Base-by-base conservation (phyloP, 35 echinoderm and acorn worm species). In the Nesometra sesokonis region DNA sequence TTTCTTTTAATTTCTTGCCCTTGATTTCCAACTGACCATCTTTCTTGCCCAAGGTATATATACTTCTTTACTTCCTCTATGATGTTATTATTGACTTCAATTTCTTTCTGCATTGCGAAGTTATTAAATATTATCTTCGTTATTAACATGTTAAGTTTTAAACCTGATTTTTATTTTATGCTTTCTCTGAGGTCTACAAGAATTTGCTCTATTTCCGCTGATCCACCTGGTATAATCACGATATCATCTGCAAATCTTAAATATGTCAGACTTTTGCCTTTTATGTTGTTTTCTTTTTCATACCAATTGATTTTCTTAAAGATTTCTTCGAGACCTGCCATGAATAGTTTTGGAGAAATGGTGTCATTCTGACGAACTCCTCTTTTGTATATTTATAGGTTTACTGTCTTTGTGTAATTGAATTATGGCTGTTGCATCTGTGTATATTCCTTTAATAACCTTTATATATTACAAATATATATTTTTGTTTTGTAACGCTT, bases 21-120 rank as follows among this genome's bases (percentile, higher is more conserved):
- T 23, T 85, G 84, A 17, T 85, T 23, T 85, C 84, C 32, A 57
- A n/a, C n/a, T n/a, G n/a, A n/a, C 46, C 84, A 85, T 85, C 31
- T 85, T 83, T 35, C 17, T 83, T 38, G 81, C 9, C 81, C 81
- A 37, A 83, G 81, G 37, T 83, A 83, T 40, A 0, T 37, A 27
- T 83, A 83, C 19, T 36, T 23, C 0, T 36, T 36, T 11, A 83
- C 81, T 40, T 38, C 13, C 23, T 37, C 81, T 34, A 83, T 2
- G 0, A 5, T 36, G 0, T 27, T 2, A 38, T 30, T 30, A 0
- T 83, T 35, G 0, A 83, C 23, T 83, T 4, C 35, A 37, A 83
- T 83, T 4, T 34, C 8, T 4, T 83, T 35, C 35, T 36, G 32
- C 37, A 35, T 8, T 27, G 36, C 9, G 23, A 8, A 36, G 35